These are phyloP conservation scores for Phalanger gymnotis DNA, from an alignment of 2,797 vertebrate genomes.

Conservation along the genomic window DNA sequence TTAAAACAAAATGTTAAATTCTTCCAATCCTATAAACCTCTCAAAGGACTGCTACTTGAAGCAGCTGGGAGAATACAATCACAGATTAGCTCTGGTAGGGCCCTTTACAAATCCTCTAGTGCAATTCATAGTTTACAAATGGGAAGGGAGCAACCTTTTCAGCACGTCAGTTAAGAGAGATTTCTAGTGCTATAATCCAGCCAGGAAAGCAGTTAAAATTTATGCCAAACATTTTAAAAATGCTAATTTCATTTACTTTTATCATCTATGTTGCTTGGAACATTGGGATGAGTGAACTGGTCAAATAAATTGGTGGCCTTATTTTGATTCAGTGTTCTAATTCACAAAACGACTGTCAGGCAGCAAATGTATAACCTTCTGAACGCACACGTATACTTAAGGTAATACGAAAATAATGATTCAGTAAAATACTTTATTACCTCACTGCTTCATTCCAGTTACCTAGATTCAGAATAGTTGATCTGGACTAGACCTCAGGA, in stretches of 20 bases:
- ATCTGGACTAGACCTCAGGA: slow-evolving; percentile 13
- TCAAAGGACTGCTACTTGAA: neutral
- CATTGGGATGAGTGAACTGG: neutral
- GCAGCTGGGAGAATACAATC: neutral
- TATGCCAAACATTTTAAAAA: neutral
- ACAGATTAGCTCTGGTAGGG: neutral
- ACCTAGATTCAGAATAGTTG: neutral
- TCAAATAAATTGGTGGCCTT: neutral
- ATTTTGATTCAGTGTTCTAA: neutral
- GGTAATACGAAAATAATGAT: neutral
- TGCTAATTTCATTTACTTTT: neutral
- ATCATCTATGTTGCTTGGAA: neutral
- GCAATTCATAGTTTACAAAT: neutral
- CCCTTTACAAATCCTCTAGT: neutral
- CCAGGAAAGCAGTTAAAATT: neutral
- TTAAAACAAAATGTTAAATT: neutral
- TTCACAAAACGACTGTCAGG: neutral
- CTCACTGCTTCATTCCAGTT: neutral
- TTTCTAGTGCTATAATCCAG: neutral
- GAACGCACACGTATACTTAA: neutral
- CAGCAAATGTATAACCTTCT: neutral
- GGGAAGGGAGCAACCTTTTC: neutral
- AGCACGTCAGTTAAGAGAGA: neutral
- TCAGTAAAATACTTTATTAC: neutral
- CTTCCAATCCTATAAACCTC: neutral